Evolutionary conservation across 2,113 vertebrate genomes (phyloP), one percentile per base, ranked within the genome.

Genomic region (Vanacampus margaritifer): DNA sequence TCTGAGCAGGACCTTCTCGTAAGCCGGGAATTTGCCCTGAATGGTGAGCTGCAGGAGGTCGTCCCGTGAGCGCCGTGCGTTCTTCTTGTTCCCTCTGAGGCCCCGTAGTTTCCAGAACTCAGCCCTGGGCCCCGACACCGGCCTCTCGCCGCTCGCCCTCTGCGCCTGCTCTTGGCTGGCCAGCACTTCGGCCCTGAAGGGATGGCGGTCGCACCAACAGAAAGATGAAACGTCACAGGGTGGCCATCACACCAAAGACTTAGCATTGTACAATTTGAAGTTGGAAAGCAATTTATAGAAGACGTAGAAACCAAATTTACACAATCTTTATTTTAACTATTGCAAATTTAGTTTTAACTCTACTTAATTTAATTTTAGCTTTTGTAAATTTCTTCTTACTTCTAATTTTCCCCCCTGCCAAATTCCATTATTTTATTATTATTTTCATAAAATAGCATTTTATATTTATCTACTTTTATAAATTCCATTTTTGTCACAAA

Each of bases 21-120:
- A 99, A 0, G 97, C 94, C 0, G 97, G 97, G 76, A 96, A 99
- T 81, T 74, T 95, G 48, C 95, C 95, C 89, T 99, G 97, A 53
- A 92, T 95, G 35, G 97, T 98, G 80, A 98, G 93, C 28, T 92
- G 90, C 0, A 96, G 91, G 65, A 99, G 90, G 78, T 99, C 96
- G 1, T 99, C 97, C 0, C 95, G 91, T 73, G 91, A 93, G 69
- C 92, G 91, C 3, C 93, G 90, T 32, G 78, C 41, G 14, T 87
- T 89, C 86, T 93, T 96, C 75, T 95, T 99, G 78, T 94, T 94
- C 17, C 96, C 95, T 3, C 97, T 88, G 71, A 99, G 92, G 4
- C 97, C 97, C 17, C 97, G 92, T 59, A 99, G 91, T 85, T 97
- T 94, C 97, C 97, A 99, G 84, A 99, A 99, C 82, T 99, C 97